Base-by-base conservation (phyloP, 1,140 invertebrate species). In the Orius laevigatus region DNA sequence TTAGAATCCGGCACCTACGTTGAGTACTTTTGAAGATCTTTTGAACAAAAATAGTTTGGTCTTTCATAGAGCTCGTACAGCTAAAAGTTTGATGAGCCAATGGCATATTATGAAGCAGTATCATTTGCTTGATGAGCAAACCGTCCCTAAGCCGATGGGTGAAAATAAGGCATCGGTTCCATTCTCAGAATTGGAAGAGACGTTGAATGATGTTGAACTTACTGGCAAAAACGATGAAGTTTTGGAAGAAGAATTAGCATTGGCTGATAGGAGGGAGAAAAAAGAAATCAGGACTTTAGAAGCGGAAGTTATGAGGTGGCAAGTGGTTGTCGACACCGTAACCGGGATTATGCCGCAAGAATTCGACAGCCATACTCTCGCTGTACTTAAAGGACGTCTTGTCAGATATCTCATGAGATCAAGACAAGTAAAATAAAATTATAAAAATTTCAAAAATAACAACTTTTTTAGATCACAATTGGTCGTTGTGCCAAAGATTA, bases 51-150 rank as follows among this genome's bases (percentile, higher is more conserved):
- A 92, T 64, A 73, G 81, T 0, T 75, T 84, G 52, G 70, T 82
- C 1, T 97, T 98, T 65, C 86, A 92, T 64, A 76, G 79, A 40
- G 76, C 80, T 16, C 73, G 94, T 55, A 96, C 88, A 11, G 72
- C 87, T 1, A 91, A 90, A 67, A 69, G 78, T 9, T 65, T 98
- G 20, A 72, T 84, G 57, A 75, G 75, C 32, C 90, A 97, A 64
- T 98, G 93, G 93, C 74, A 84, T 49, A 67, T 90, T 16, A 77
- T 98, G 66, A 92, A 92, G 63, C 89, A 95, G 58, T 94, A 93
- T 63, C 81, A 89, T 58, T 67, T 98, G 2, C 62, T 98, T 32
- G 80, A 86, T 0, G 91, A 96, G 67, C 92, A 96, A 70, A 73
- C 74, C 46, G 76, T 85, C 55, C 75, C 74, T 57, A 68, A 70